phyloP scores from a whole-genome alignment of 2,888 invertebrate genomes.

The Automeris io region DNA sequence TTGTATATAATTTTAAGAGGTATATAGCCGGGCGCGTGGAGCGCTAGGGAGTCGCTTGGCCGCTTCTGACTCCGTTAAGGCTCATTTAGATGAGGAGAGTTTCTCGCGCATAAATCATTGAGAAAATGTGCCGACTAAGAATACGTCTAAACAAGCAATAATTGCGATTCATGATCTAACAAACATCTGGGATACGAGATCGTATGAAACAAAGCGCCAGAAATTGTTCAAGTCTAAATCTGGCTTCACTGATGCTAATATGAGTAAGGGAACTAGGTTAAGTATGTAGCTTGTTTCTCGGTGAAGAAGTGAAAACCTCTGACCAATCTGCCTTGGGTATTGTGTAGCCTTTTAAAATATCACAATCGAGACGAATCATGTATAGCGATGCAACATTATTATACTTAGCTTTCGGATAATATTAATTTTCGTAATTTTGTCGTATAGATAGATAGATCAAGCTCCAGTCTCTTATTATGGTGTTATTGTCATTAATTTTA shows the following conservation, averaged over 20 bases:
- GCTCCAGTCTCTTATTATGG: conserved; percentile 40
- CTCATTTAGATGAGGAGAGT: too few relatives aligned
- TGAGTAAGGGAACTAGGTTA: conserved; percentile 59
- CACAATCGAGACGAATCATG: conserved; percentile 69
- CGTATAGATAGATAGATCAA: conserved; percentile 33
- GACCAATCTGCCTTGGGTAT: conserved; percentile 77
- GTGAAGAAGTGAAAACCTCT: conserved; percentile 66
- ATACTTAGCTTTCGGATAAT: conserved; percentile 66
- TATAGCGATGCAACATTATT: conserved; percentile 64
- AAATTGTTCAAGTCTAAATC: too few relatives aligned
- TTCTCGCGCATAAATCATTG: too few relatives aligned
- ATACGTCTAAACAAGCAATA: too few relatives aligned
- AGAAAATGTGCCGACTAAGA: too few relatives aligned
- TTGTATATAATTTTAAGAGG: conserved; percentile 67
- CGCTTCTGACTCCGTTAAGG: conserved; percentile 46
- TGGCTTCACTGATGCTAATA: conserved; percentile 54
- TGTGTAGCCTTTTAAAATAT: conserved; percentile 71
- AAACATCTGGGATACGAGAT: too few relatives aligned
- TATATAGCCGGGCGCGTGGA: conserved; percentile 43
- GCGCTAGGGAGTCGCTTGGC: conserved; percentile 56
- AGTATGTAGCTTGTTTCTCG: conserved; percentile 69
- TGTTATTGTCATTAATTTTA: conserved; percentile 62
- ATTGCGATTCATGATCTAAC: too few relatives aligned
- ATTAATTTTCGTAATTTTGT: conserved; percentile 57
- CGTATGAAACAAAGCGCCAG: too few relatives aligned